Evolutionary conservation across 2,113 vertebrate genomes (phyloP).

Genomic region (Oplegnathus fasciatus): DNA sequence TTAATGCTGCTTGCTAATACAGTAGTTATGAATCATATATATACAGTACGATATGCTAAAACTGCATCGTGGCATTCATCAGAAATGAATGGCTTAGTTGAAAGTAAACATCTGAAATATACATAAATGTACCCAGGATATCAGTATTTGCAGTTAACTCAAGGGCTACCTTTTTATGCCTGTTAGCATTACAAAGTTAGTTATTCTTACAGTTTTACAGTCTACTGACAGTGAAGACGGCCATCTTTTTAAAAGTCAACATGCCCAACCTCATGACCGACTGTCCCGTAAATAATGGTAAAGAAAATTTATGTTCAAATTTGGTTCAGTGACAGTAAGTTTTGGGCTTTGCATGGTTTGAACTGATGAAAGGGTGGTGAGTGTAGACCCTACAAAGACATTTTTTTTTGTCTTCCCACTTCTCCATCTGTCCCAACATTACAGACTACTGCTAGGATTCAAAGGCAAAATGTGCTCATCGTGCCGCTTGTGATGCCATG

Average conservation of each 20-base stretch:
- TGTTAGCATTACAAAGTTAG: not conserved
- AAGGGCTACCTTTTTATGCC: not conserved
- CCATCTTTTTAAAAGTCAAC: not conserved
- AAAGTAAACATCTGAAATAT: not conserved
- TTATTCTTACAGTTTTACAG: not conserved
- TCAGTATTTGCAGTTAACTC: not conserved
- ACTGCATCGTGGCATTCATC: not conserved
- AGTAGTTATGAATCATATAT: conserved; percentile 30
- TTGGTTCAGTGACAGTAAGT: not conserved
- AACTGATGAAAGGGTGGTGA: not conserved
- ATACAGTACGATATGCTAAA: not conserved
- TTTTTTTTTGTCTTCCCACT: not conserved
- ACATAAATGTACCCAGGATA: not conserved
- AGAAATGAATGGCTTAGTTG: not conserved
- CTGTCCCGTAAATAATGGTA: not conserved
- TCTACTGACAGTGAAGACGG: not conserved
- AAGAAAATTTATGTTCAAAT: not conserved
- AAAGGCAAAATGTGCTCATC: conserved; percentile 19
- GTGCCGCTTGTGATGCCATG: conserved; percentile 23
- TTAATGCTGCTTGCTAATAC: conserved; percentile 12
- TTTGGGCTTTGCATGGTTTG: not conserved
- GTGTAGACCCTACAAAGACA: not conserved
- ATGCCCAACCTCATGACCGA: not conserved
- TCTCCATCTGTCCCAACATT: not conserved
- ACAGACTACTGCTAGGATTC: not conserved